Base-by-base conservation (phyloP, 2,888 invertebrate genomes). In the Dryadula phaetusa region DNA sequence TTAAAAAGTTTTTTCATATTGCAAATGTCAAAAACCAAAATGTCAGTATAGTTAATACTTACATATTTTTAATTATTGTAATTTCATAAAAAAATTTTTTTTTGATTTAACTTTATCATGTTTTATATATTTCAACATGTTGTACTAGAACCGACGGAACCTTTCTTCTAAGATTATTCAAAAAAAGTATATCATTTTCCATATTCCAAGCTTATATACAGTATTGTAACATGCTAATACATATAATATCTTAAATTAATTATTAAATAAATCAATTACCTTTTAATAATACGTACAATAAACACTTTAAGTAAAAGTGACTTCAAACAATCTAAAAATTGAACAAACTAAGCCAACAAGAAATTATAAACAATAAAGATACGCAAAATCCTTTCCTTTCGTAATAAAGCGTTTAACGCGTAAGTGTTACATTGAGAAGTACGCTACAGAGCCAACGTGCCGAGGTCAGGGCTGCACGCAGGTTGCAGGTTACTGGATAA, bases 391-490 rank as follows among this genome's bases (percentile, higher is more conserved):
- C 28, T 60, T 44, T 14, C 14, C 42, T 42, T 60, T 28, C 18
- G 40, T 58, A 42, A 42, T 58, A 52, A 52, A 52, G 12, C 40
- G 10, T 44, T 44, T 42, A 60, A 8, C 25, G 60, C 28, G 60
- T 60, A 18, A 56, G 54, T 54, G 20, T 56, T 40, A 28, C 42
- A 58, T 44, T 58, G 42, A 42, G 42, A 60, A 44, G 54, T 54
- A 37, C 37, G 28, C 16, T 49, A 28, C 6, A 22, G n/a, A 20
- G 25, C 40, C 14, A 44, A 32, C 60, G 60, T 42, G 44, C 16
- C 16, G 44, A 25, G 44, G 60, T 60, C 60, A 60, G 60, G 60
- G 44, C 44, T 44, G 3, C 28, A 32, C 10, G 14, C 40, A 40
- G 56, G 40, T 25, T 56, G 10, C n/a, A 22, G n/a, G n/a, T n/a